A percentile compares a stretch with the other conserved stretches of the same genome.
These are phyloP conservation scores for Conistra vaccinii DNA, from an alignment of 2,888 invertebrate species.

Conservation along the genomic window DNA sequence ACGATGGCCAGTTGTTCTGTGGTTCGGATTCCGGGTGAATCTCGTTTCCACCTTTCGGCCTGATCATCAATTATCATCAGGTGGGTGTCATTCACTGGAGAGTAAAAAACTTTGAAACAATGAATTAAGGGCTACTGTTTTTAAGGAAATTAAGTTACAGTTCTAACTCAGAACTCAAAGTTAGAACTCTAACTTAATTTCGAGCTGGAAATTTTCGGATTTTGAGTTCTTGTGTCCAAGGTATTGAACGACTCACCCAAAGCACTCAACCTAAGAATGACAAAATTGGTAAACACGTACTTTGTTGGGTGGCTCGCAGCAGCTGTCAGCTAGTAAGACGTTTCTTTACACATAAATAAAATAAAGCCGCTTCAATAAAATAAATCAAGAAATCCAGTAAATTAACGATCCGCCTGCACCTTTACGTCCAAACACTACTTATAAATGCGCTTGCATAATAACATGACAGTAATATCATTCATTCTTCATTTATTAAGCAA, in stretches of 20 bases:
- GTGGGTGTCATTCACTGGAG: background rate
- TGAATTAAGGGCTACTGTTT: background rate
- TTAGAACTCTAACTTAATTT: no score
- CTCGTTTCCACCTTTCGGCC: no score
- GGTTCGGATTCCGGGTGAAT: no score
- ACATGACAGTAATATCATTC: slow-evolving; percentile 7
- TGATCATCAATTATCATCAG: no score
- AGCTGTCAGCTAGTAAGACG: background rate
- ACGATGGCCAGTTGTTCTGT: no score
- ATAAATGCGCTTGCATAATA: slow-evolving; percentile 21
- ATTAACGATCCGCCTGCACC: background rate
- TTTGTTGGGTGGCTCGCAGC: background rate
- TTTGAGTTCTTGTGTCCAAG: background rate
- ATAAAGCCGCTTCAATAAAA: slow-evolving; percentile 7
- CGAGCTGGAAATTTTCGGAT: accelerated
- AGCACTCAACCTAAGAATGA: background rate
- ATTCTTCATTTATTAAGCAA: slow-evolving; percentile 29
- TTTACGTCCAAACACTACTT: background rate
- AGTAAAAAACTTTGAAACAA: background rate
- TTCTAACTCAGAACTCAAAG: no score
- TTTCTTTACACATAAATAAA: background rate
- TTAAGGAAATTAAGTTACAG: no score
- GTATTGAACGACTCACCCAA: background rate
- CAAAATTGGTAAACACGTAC: background rate
- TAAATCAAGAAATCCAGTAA: background rate